Conservation (phyloP, 2,888 invertebrate genomes). For the Eupithecia tripunctaria region DNA sequence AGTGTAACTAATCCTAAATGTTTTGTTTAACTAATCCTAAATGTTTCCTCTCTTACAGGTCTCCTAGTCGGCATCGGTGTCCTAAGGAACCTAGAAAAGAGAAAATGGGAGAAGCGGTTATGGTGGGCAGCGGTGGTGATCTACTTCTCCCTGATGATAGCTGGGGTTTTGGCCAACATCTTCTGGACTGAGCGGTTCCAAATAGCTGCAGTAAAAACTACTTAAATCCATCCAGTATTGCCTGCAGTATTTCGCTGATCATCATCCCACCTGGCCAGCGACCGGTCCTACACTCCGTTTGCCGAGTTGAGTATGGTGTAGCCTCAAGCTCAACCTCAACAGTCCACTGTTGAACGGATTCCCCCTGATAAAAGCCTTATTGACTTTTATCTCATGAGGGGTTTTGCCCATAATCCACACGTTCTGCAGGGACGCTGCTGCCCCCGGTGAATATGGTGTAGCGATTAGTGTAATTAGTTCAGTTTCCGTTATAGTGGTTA, state of each 20-base stretch:
- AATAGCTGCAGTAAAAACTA: constrained; percentile 4
- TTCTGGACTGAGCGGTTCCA: constrained; percentile 79
- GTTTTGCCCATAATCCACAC: too few relatives aligned
- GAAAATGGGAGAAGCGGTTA: constrained; percentile 91
- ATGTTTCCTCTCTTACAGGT: constrained; percentile 79
- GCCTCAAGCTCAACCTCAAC: too few relatives aligned
- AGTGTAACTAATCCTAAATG: too few relatives aligned
- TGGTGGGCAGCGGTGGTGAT: constrained; percentile 92
- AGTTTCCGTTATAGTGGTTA: background rate
- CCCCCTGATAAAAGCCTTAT: background rate
- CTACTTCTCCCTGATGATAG: constrained; percentile 88
- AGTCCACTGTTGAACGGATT: background rate
- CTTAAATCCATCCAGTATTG: too few relatives aligned
- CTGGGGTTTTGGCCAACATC: constrained; percentile 89
- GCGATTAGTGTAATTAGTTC: too few relatives aligned
- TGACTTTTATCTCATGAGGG: too few relatives aligned
- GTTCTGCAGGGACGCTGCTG: too few relatives aligned
- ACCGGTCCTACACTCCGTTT: too few relatives aligned
- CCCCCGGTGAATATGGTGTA: too few relatives aligned
- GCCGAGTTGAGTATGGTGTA: too few relatives aligned
- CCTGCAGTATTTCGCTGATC: too few relatives aligned
- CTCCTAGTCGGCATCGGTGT: constrained; percentile 93
- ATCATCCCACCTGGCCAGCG: too few relatives aligned
- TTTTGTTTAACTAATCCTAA: background rate
- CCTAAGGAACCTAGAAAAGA: constrained; percentile 91